Evolutionary conservation across 1,140 invertebrate species (phyloP).

Genomic region (Heterodera carotae): DNA sequence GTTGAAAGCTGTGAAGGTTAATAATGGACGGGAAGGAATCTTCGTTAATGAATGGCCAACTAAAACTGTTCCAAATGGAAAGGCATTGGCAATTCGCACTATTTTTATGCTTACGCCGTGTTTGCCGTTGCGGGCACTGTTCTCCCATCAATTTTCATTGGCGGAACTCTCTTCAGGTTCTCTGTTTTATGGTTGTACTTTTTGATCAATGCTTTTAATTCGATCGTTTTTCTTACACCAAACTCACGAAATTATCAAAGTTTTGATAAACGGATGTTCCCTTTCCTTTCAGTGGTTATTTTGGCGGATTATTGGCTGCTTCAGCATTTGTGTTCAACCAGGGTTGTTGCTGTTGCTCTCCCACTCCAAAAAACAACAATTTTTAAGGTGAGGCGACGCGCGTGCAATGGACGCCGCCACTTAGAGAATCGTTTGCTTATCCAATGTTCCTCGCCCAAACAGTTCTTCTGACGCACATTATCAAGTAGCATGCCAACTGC

Average conservation of each 20-base stretch:
- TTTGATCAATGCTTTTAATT: no score
- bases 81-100: slow-evolving; percentile 61
- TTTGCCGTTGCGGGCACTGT: slow-evolving; percentile 61
- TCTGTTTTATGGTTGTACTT: background rate
- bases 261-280: slow-evolving; percentile 23
- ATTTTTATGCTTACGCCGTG: slow-evolving; percentile 61
- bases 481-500: slow-evolving; percentile 60
- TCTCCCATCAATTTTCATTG: slow-evolving; percentile 50
- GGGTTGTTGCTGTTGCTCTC: slow-evolving; percentile 44
- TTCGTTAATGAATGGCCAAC: slow-evolving; percentile 19
- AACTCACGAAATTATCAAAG: no score
- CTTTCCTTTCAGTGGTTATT: slow-evolving; percentile 71
- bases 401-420: slow-evolving; percentile 81
- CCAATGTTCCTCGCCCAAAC: slow-evolving; percentile 72
- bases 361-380: background rate
- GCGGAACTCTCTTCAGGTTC: slow-evolving; percentile 58
- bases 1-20: slow-evolving; percentile 76
- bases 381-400: slow-evolving; percentile 73
- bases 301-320: slow-evolving; percentile 75
- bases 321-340: slow-evolving; percentile 79
- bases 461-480: slow-evolving; percentile 66
- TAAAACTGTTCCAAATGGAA: slow-evolving; percentile 5
- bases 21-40: slow-evolving; percentile 27
- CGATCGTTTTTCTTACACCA: no score
- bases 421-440: slow-evolving; percentile 80